These are phyloP conservation scores for Strix uralensis DNA, from an alignment of 2,113 vertebrate genomes.

Conservation along the genomic window DNA sequence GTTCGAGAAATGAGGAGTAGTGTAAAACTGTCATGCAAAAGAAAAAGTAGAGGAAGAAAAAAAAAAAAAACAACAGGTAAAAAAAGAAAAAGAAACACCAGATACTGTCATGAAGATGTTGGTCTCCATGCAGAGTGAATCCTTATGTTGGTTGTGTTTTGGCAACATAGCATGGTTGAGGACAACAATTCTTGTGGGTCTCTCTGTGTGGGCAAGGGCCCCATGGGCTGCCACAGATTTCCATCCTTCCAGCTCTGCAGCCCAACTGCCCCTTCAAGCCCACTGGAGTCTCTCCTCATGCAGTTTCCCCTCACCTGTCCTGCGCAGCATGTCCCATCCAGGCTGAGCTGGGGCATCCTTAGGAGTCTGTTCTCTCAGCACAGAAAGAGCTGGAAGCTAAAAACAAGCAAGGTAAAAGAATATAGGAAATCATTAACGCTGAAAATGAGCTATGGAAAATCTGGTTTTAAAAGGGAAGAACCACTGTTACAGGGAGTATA, in stretches of 20 bases:
- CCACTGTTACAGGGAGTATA: neutral
- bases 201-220: neutral
- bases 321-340: accelerated
- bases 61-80: no score
- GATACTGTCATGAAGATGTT: neutral
- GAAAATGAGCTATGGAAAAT: neutral
- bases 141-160: neutral
- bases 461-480: neutral
- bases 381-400: neutral
- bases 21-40: neutral
- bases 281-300: neutral
- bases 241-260: neutral
- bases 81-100: neutral
- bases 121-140: neutral
- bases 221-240: neutral
- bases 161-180: neutral
- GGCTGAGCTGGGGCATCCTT: neutral
- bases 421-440: neutral
- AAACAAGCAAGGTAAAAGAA: neutral
- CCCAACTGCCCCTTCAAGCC: neutral
- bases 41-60: neutral
- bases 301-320: neutral
- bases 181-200: neutral
- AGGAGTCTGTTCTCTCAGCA: neutral
- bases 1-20: neutral